Evolutionary conservation across 2,797 vertebrate genomes (phyloP), one percentile per base, ranked within the genome.

Genomic region (Sebastes iracundus): DNA sequence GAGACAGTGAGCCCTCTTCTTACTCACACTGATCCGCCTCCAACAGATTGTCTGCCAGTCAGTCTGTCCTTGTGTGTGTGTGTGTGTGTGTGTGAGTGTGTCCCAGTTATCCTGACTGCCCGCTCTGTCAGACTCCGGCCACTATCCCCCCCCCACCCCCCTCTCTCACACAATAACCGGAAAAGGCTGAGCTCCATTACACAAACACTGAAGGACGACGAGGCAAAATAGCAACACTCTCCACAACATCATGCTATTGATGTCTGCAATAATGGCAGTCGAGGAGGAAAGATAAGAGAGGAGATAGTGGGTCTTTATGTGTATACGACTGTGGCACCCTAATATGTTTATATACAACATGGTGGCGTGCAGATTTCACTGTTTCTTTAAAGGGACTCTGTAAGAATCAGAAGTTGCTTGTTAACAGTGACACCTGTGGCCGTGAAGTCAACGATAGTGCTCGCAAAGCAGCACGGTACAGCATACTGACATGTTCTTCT

Each of bases 161-260:
- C 63, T 38, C 66, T 68, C 85, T 76, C 84, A 3, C 92, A 96
- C 95, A 96, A 96, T 95, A 91, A 92, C 94, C 95, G 95, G 95
- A 96, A 96, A 95, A 93, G 92, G 90, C 93, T 72, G 82, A 94
- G 88, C 93, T 91, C 84, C 82, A 77, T 92, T 92, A 94, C 91
- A 94, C 88, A 93, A 93, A 95, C 92, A 88, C 67, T 80, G 86
- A 75, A 80, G 88, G 88, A 86, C 65, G 78, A 82, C 62, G 53
- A 78, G 67, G 72, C 84, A 93, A 94, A 93, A 93, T 89, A 84
- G 94, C 92, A 93, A 89, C 92, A 84, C 91, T 93, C 83, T 92
- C 90, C 78, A 90, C 86, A 87, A 87, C 87, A 88, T 76, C 14
- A 10, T 79, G 81, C 84, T 86, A 79, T 80, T 90, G 87, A 89